Evolutionary conservation across 1,140 invertebrate genomes (phyloP).

Genomic region (Maconellicoccus hirsutus): DNA sequence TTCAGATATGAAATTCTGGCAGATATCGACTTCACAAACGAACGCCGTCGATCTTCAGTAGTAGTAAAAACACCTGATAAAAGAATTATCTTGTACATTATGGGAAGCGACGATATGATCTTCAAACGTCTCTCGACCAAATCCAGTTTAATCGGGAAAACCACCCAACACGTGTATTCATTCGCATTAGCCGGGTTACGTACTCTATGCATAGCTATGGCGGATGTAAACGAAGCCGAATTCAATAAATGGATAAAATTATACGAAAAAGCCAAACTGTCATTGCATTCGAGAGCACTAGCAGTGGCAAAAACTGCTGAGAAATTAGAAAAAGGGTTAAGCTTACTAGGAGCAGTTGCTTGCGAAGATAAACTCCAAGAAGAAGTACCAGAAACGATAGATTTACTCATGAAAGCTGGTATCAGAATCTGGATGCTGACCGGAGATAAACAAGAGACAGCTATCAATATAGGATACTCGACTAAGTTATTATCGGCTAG

Average conservation of each 20-base stretch:
- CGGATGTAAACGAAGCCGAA: not conserved
- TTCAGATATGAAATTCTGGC: not conserved
- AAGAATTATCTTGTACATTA: constrained; percentile 19
- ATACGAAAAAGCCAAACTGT: constrained; percentile 28
- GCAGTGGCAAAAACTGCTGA: constrained; percentile 16
- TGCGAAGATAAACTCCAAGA: constrained; percentile 77
- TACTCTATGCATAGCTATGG: constrained; percentile 23
- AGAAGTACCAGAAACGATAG: constrained; percentile 39
- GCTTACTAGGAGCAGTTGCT: constrained; percentile 63
- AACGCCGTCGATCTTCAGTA: constrained; percentile 21
- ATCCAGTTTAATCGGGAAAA: not conserved
- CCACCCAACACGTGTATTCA: constrained; percentile 5
- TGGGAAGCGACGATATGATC: constrained; percentile 20
- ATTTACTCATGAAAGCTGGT: constrained; percentile 17
- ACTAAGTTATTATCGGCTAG: constrained; percentile 76
- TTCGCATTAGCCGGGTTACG: constrained; percentile 23
- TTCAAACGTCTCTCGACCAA: constrained; percentile 3
- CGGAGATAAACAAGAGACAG: constrained; percentile 51
- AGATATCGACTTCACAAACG: constrained; percentile 23
- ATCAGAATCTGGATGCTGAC: constrained; percentile 26
- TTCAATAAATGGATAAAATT: constrained; percentile 24
- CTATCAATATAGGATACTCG: constrained; percentile 92
- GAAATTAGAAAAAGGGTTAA: constrained; percentile 48
- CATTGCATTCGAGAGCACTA: not conserved
- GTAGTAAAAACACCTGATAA: constrained; percentile 22